A percentile compares a stretch with the other conserved stretches of the same genome.
Conservation (phyloP, 1,140 invertebrate genomes). For the Leptinotarsa undecemlineata region DNA sequence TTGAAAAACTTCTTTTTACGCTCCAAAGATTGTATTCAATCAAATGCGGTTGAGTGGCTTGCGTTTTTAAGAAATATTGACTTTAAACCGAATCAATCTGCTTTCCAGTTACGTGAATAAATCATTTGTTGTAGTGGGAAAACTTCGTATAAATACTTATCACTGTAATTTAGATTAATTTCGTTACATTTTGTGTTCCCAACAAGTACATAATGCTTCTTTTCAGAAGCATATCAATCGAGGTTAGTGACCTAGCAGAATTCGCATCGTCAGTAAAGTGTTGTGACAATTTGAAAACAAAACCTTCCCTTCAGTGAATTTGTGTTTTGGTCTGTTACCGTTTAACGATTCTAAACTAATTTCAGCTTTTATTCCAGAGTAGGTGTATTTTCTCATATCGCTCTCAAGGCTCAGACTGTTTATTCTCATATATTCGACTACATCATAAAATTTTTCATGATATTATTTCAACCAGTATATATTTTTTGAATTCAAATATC, state of each 20-base stretch:
- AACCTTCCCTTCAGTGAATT: neutral
- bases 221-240: slow-evolving; percentile 24
- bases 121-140: slow-evolving; percentile 21
- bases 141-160: slow-evolving; percentile 27
- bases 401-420: too few species aligned
- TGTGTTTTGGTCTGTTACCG: too few species aligned
- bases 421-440: too few species aligned
- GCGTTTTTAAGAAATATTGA: slow-evolving; percentile 31
- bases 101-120: slow-evolving; percentile 28
- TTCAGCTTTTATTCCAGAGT: too few species aligned
- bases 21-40: slow-evolving; percentile 26
- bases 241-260: slow-evolving; percentile 20
- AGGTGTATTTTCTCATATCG: too few species aligned
- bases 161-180: slow-evolving; percentile 22
- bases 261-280: neutral
- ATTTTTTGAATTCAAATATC: too few species aligned
- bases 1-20: slow-evolving; percentile 23
- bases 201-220: slow-evolving; percentile 27
- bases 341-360: too few species aligned
- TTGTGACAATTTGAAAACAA: neutral
- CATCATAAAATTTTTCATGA: too few species aligned
- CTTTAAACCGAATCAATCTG: slow-evolving; percentile 23
- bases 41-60: slow-evolving; percentile 25
- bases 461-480: too few species aligned
- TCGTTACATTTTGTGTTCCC: slow-evolving; percentile 14